Conservation (phyloP, 2,888 invertebrate species). For the Acronicta leporina region DNA sequence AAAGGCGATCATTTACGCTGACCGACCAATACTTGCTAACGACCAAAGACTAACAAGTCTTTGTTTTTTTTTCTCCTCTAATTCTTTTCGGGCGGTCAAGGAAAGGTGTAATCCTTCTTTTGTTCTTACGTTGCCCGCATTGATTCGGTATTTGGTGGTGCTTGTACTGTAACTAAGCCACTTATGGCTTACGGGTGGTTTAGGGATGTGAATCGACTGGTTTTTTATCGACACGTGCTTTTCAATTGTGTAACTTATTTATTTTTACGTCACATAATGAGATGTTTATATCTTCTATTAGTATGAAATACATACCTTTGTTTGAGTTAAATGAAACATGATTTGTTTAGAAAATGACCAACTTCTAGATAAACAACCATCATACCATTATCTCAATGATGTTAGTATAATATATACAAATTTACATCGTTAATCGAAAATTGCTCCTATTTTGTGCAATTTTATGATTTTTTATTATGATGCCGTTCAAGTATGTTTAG, state of each 20-base stretch:
- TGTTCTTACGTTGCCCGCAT: slow-evolving; percentile 83
- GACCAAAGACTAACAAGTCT: slow-evolving; percentile 57
- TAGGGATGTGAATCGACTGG: slow-evolving; percentile 62
- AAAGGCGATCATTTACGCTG: slow-evolving; percentile 55
- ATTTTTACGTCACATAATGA: too few species aligned
- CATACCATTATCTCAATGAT: neutral
- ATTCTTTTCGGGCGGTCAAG: slow-evolving; percentile 72
- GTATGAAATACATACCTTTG: too few species aligned
- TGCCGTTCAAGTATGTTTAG: neutral
- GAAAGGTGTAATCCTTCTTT: slow-evolving; percentile 76
- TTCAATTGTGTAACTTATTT: neutral
- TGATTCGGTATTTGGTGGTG: slow-evolving; percentile 79
- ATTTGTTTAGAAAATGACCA: too few species aligned
- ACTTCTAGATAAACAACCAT: too few species aligned
- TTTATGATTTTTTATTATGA: neutral
- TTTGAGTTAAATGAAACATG: too few species aligned
- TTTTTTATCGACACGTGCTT: slow-evolving; percentile 21
- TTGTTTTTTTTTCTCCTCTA: slow-evolving; percentile 65
- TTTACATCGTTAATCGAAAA: neutral
- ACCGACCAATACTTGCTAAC: slow-evolving; percentile 58
- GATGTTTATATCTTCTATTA: too few species aligned
- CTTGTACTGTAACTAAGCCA: slow-evolving; percentile 85
- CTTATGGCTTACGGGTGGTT: slow-evolving; percentile 74
- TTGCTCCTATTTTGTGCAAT: neutral
- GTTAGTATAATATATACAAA: neutral